phyloP scores from a whole-genome alignment of 2,113 vertebrate genomes.

The Typhlomys cinereus region DNA sequence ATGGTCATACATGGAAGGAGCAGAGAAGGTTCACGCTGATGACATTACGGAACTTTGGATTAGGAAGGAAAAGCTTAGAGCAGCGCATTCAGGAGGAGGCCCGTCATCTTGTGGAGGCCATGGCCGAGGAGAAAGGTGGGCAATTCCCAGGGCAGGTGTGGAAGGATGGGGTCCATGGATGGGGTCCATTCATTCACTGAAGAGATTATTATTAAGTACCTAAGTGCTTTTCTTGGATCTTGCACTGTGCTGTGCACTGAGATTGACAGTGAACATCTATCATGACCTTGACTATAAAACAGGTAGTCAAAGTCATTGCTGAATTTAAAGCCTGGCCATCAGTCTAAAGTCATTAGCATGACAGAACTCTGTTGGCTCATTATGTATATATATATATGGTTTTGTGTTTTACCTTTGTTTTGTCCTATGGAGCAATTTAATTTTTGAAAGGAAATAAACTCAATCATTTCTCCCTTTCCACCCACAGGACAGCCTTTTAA shows the following conservation, averaged over 20 bases:
- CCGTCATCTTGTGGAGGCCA: slow-evolving; percentile 71
- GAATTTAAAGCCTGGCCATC: background rate
- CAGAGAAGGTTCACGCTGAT: too few relatives aligned
- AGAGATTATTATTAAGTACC: background rate
- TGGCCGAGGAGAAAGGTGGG: slow-evolving; percentile 84
- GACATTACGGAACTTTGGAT: slow-evolving; percentile 85
- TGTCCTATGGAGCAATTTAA: background rate
- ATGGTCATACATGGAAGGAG: slow-evolving; percentile 16
- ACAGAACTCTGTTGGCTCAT: background rate
- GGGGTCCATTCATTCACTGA: background rate
- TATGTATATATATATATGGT: too few relatives aligned
- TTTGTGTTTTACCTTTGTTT: too few relatives aligned
- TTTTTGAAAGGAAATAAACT: background rate
- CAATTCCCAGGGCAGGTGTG: background rate
- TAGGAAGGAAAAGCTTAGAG: slow-evolving; percentile 70
- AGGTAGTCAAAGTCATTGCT: background rate
- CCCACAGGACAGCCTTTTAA: slow-evolving; percentile 86
- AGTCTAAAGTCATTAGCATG: background rate
- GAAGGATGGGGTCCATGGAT: background rate
- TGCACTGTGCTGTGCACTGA: background rate
- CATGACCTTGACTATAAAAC: background rate
- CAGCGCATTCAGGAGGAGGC: slow-evolving; percentile 87
- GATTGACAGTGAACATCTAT: background rate
- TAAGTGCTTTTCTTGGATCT: background rate
- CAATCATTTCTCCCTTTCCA: background rate